A percentile compares a stretch with the other conserved stretches of the same genome.
Evolutionary conservation across 2,888 invertebrate genomes (phyloP).

Genomic region (Erynnis tages): DNA sequence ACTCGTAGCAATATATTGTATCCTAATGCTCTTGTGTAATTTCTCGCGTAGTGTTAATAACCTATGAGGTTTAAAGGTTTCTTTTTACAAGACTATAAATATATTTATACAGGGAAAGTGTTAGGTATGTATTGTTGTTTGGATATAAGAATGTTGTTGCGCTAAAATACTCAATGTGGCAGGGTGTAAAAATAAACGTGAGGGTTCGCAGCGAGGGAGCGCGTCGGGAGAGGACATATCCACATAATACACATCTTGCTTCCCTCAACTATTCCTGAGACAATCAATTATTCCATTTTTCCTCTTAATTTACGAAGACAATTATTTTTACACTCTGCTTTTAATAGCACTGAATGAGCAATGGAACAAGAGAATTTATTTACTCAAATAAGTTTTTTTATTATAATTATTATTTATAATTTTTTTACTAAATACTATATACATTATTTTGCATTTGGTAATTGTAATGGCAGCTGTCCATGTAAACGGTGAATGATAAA

Average conservation of each 20-base stretch:
- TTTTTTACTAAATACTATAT: conserved; percentile 70
- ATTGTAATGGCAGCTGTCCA: conserved; percentile 79
- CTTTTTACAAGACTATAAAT: conserved; percentile 80
- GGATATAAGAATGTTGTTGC: conserved; percentile 76
- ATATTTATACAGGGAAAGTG: conserved; percentile 81
- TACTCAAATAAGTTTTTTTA: conserved; percentile 77
- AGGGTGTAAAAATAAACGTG: conserved; percentile 71
- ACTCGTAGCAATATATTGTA: conserved; percentile 80
- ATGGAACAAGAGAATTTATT: conserved; percentile 81
- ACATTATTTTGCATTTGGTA: conserved; percentile 78
- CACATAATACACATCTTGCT: conserved; percentile 7
- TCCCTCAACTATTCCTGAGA: background rate
- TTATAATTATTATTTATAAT: conserved; percentile 65
- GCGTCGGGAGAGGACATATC: conserved; percentile 5
- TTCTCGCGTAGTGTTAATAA: conserved; percentile 78
- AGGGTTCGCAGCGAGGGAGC: conserved; percentile 21
- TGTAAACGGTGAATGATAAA: conserved; percentile 61
- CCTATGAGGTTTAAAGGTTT: conserved; percentile 79
- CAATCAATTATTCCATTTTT: background rate
- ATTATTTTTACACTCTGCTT: conserved; percentile 75
- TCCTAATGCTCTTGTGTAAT: conserved; percentile 79
- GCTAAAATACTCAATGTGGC: conserved; percentile 77
- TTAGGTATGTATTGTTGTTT: conserved; percentile 76
- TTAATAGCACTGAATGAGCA: conserved; percentile 75
- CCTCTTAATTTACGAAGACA: background rate